Percentiles rank a stretch among this genome's conserved stretches.
These are phyloP conservation scores for Myocastor coypus DNA, from an alignment of 2,113 vertebrate genomes.

Conservation along the genomic window DNA sequence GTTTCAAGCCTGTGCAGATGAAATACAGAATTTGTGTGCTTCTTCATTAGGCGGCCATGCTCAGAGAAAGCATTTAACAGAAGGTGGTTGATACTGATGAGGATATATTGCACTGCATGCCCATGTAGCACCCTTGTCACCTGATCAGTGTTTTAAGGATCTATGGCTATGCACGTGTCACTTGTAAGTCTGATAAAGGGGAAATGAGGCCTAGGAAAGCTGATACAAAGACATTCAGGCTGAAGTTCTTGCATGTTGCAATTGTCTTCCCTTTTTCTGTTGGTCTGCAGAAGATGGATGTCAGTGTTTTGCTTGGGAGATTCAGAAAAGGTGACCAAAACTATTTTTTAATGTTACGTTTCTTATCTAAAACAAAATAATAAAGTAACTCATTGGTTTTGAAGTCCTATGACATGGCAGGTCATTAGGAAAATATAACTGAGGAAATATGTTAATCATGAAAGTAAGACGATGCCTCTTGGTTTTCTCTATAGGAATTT, in stretches of 20 bases:
- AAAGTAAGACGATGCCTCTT: slow-evolving; percentile 72
- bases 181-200: neutral
- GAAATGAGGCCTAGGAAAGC: neutral
- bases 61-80: neutral
- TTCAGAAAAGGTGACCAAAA: neutral
- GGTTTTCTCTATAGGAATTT: slow-evolving; percentile 75
- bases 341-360: neutral
- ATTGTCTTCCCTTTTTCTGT: neutral
- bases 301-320: slow-evolving; percentile 34
- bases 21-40: neutral
- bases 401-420: slow-evolving; percentile 67
- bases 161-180: neutral
- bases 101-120: neutral
- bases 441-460: slow-evolving; percentile 69
- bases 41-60: neutral
- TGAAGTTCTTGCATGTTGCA: neutral
- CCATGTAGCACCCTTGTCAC: neutral
- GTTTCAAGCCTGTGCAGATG: neutral
- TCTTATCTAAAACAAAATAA: slow-evolving; percentile 41
- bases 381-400: slow-evolving; percentile 56
- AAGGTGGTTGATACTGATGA: neutral
- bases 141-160: neutral
- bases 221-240: neutral
- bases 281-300: neutral
- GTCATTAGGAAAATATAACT: slow-evolving; percentile 75